These are phyloP conservation scores for Mastacembelus armatus DNA, from an alignment of 2,797 vertebrate species.

Conservation along the genomic window DNA sequence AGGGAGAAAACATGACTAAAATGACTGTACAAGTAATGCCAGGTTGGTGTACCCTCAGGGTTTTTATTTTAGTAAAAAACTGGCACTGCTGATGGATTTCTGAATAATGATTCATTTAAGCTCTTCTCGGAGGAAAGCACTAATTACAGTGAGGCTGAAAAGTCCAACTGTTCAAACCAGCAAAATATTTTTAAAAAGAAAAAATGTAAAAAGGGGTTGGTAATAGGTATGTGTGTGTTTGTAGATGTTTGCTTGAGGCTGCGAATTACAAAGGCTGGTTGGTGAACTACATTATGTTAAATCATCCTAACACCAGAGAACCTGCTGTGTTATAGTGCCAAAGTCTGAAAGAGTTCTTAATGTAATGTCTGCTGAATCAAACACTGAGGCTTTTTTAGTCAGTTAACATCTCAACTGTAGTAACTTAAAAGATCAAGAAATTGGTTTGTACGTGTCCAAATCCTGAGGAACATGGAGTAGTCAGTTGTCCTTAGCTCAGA, in stretches of 20 bases:
- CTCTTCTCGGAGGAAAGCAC: slow-evolving; percentile 62
- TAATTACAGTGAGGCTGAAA: slow-evolving; percentile 62
- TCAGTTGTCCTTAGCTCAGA: neutral
- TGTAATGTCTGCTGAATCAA: slow-evolving; percentile 24
- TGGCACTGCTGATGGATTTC: slow-evolving; percentile 61
- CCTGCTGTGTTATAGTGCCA: slow-evolving; percentile 32
- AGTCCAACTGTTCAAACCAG: slow-evolving; percentile 54
- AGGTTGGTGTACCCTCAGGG: slow-evolving; percentile 53
- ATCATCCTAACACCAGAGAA: slow-evolving; percentile 30
- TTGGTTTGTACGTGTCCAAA: neutral
- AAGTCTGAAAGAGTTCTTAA: slow-evolving; percentile 8
- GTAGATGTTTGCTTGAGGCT: slow-evolving; percentile 30
- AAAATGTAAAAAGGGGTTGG: slow-evolving; percentile 10
- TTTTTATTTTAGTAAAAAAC: slow-evolving; percentile 55
- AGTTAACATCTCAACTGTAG: slow-evolving; percentile 1
- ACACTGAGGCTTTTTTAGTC: slow-evolving; percentile 9
- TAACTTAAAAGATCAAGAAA: neutral
- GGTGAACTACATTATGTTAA: slow-evolving; percentile 39
- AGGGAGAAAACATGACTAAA: slow-evolving; percentile 34
- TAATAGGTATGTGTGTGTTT: slow-evolving; percentile 7
- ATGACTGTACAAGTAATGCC: slow-evolving; percentile 67
- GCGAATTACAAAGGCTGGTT: slow-evolving; percentile 25
- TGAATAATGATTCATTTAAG: slow-evolving; percentile 69
- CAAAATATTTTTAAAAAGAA: slow-evolving; percentile 25
- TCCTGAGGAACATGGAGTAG: neutral